Percentiles rank a stretch among this genome's conserved stretches.
phyloP scores from a whole-genome alignment of 2,888 invertebrate species.

The Eupithecia inturbata region DNA sequence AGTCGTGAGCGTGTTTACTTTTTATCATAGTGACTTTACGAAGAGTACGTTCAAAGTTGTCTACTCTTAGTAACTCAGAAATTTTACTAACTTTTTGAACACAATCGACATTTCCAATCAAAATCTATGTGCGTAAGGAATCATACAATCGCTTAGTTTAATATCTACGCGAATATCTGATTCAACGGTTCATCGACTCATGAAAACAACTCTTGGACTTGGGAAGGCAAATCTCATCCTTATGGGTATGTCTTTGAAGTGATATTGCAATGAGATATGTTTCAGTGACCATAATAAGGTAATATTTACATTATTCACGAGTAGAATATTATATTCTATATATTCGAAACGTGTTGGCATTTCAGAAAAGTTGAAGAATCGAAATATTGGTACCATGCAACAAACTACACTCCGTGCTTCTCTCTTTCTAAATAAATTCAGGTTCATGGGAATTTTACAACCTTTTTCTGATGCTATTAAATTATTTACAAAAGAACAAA shows the following conservation, averaged over 20 bases:
- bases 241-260: not conserved
- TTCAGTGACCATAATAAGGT: not conserved
- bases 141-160: slow-evolving; percentile 16
- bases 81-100: not conserved
- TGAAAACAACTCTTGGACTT: slow-evolving; percentile 13
- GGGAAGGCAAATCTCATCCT: slow-evolving; percentile 1
- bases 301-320: slow-evolving; percentile 1
- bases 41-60: slow-evolving; percentile 9
- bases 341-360: slow-evolving; percentile 6
- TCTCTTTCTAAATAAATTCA: no score
- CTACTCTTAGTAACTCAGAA: not conserved
- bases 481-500: no score
- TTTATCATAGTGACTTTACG: not conserved
- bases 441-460: no score
- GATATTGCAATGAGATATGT: slow-evolving; percentile 11
- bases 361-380: not conserved
- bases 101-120: slow-evolving; percentile 12
- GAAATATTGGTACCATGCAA: not conserved
- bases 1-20: not conserved
- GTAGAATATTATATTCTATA: not conserved
- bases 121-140: slow-evolving; percentile 14
- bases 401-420: not conserved
- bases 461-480: no score
- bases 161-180: slow-evolving; percentile 16
- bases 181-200: slow-evolving; percentile 20